Conservation (phyloP, 2,797 vertebrate genomes). For the Crypturellus tataupa region DNA sequence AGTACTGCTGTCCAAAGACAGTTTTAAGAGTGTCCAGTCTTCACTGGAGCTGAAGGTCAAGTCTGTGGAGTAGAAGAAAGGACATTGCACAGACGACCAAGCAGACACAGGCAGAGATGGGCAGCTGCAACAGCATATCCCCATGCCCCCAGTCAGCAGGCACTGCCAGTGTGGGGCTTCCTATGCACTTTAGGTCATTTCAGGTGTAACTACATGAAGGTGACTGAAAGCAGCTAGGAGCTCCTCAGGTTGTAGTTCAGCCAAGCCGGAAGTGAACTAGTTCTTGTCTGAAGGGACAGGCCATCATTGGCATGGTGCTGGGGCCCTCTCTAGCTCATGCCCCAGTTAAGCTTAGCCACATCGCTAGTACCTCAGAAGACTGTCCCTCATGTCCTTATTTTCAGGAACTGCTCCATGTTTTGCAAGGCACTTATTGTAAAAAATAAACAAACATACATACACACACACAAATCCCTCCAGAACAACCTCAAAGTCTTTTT, state of each 20-base stretch:
- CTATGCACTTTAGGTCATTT: background rate
- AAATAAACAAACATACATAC: too few relatives aligned
- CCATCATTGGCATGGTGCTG: background rate
- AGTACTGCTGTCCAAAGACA: background rate
- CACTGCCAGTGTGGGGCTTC: background rate
- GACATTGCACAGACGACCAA: background rate
- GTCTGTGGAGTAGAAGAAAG: background rate
- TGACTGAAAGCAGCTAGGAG: background rate
- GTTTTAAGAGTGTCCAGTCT: background rate
- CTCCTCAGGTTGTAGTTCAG: background rate
- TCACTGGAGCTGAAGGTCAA: background rate
- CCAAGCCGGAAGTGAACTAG: background rate
- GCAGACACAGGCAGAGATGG: background rate
- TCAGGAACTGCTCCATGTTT: background rate
- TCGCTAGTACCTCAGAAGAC: background rate
- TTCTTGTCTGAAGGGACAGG: background rate
- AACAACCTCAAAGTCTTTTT: background rate
- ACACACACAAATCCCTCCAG: rapidly evolving
- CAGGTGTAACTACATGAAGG: background rate
- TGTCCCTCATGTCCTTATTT: background rate
- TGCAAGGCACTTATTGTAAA: background rate
- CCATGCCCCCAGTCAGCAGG: background rate
- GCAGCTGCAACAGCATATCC: background rate
- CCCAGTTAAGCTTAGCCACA: background rate
- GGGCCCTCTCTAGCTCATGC: background rate